Evolutionary conservation across 2,797 vertebrate genomes (phyloP), one percentile per base, ranked within the genome.

Genomic region (Mastacembelus armatus): DNA sequence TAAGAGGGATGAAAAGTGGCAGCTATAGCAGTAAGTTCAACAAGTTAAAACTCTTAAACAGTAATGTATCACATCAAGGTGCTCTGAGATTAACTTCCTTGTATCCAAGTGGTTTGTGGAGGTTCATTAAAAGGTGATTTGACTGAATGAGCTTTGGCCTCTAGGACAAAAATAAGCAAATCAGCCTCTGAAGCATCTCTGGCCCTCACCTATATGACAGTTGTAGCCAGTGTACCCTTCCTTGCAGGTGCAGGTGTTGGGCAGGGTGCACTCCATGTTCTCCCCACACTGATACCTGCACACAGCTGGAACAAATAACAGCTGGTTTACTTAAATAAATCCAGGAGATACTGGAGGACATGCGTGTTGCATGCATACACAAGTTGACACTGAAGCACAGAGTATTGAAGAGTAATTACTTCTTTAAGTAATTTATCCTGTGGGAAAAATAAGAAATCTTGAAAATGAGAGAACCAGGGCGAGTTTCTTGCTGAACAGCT

Each of bases 161-260:
- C n/a, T 21, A 26, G 57, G 43, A 16, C 30, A 38, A 26, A 39
- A 15, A 36, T 19, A 45, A 47, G 42, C 4, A n/a, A 12, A 42
- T 35, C 4, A 0, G 10, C 16, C 5, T 4, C 39, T 29, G 18
- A 48, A 33, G 32, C 2, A 4, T 2, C 5, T 1, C 10, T 10
- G 4, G 22, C 26, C 89, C 94, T 93, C 82, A 97, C 96, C 95
- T 0, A 92, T 90, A 55, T 94, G 95, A 73, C 96, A 98, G 86
- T 83, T 93, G 85, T 94, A 95, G 29, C 96, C 95, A 4, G 90
- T 89, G 74, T 95, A 99, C 58, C 96, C 96, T 38, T 92, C 82
- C 81, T 91, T 96, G 85, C 96, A 98, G 74, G 91, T 94, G 83
- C 97, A 98, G 69, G 93, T 91, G 85, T 96, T 95, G 48, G 95